A percentile compares a stretch with the other conserved stretches of the same genome.
Conservation (phyloP, 2,113 vertebrate species). For the Eidolon helvum region DNA sequence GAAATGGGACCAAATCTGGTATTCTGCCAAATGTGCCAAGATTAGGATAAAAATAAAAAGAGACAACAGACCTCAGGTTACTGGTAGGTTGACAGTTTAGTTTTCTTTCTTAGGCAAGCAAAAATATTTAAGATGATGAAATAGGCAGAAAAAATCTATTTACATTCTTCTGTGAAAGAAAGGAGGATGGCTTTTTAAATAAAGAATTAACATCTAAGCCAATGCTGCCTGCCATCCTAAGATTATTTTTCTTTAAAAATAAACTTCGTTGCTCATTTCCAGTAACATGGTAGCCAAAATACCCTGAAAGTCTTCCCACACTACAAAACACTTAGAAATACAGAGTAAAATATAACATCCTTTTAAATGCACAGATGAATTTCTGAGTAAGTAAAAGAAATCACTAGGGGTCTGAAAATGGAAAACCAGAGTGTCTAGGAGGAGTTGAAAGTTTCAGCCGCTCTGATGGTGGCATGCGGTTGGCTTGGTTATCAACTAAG, state of each 20-base stretch:
- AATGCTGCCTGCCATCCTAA: not conserved
- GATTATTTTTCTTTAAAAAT: constrained; percentile 29
- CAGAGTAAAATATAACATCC: not conserved
- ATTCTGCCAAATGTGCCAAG: not conserved
- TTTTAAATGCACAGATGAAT: not conserved
- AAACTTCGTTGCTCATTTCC: not conserved
- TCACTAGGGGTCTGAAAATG: not conserved
- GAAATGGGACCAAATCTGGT: not conserved
- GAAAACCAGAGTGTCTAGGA: not conserved
- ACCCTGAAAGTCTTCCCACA: not conserved
- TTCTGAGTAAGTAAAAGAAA: not conserved
- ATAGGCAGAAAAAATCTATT: not conserved
- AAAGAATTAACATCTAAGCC: not conserved
- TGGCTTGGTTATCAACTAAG: not conserved
- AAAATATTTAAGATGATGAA: not conserved
- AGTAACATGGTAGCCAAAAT: not conserved
- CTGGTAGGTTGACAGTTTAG: not conserved
- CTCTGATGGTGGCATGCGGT: not conserved
- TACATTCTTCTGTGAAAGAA: not conserved
- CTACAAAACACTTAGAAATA: not conserved
- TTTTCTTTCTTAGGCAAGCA: not conserved
- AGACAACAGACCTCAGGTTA: not conserved
- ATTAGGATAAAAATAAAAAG: not conserved
- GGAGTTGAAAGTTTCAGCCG: not conserved
- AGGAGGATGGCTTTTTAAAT: not conserved